Base-by-base conservation (phyloP, 1,140 invertebrate genomes). In the Drosophila kikkawai region DNA sequence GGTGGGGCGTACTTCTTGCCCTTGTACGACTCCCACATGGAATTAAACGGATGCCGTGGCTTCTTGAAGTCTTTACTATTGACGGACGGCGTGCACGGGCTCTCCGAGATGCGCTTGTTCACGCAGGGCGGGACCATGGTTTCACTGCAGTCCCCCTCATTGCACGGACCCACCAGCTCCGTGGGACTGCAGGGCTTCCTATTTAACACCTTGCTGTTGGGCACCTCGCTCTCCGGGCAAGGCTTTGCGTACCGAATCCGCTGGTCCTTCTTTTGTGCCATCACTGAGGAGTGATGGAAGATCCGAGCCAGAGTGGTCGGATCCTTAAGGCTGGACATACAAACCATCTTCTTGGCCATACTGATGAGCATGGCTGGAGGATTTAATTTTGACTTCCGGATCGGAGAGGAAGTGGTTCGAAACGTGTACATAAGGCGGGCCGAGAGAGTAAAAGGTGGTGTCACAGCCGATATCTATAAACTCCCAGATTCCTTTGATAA, bases 1-100 rank as follows among this genome's bases (percentile, higher is more conserved):
- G 59, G 47, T 0, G 32, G 17, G 1, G 2, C 7, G 2, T 19
- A 12, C 11, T 22, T 37, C 29, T 22, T 63, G 5, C 12, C 47
- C 11, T 29, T 1, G 34, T 45, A 22, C 3, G 7, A 15, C 19
- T 65, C 44, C 84, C 84, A 87, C 63, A 73, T 78, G 15, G 70
- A 69, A 8, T 56, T 9, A 36, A 0, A 59, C 11, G n/a, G 42
- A 50, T n/a, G n/a, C 17, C 0, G 32, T 44, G n/a, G 4, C 13
- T 17, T 17, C n/a, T 26, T 65, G 7, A n/a, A 22, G 5, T 69
- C 50, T 0, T 26, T 7, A 7, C 12, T 19, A 4, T 58, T 50
- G 0, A 9, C 36, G 0, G 69, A 9, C 9, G 22, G 9, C 0
- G 0, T 17, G 42, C 75, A 73, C 1, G 59, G 55, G 13, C 26